Evolutionary conservation across 2,888 invertebrate genomes (phyloP).

Genomic region (Boloria selene): DNA sequence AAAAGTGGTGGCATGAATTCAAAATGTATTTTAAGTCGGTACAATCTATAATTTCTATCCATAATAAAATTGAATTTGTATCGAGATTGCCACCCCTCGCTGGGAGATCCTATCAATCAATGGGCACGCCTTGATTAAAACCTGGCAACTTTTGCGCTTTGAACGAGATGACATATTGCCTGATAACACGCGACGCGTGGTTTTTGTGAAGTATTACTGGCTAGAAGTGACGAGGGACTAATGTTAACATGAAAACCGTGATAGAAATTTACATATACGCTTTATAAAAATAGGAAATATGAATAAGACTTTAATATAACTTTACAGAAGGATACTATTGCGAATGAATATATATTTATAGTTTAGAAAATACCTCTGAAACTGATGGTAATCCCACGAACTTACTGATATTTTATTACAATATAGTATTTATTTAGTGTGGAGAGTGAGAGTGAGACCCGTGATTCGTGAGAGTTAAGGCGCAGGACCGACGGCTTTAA

Average conservation of each 20-base stretch:
- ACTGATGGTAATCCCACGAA: too few species aligned
- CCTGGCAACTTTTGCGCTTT: conserved; percentile 66
- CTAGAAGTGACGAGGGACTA: conserved; percentile 32
- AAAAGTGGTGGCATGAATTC: not conserved
- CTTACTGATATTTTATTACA: too few species aligned
- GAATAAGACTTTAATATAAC: too few species aligned
- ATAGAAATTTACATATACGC: too few species aligned
- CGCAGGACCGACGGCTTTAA: too few species aligned
- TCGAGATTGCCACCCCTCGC: conserved; percentile 36
- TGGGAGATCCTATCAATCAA: conserved; percentile 67
- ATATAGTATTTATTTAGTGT: too few species aligned
- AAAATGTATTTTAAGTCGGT: not conserved
- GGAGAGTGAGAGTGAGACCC: too few species aligned
- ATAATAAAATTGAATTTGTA: conserved; percentile 34
- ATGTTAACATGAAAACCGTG: not conserved
- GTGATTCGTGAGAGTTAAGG: too few species aligned
- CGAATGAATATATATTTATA: too few species aligned
- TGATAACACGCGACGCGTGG: conserved; percentile 61
- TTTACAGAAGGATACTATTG: too few species aligned
- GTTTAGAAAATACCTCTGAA: too few species aligned
- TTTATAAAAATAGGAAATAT: too few species aligned
- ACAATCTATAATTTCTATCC: conserved; percentile 20
- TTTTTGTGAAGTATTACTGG: conserved; percentile 22
- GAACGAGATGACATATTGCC: conserved; percentile 74
- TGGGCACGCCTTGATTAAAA: conserved; percentile 76